phyloP scores from a whole-genome alignment of 2,888 invertebrate genomes.

The Xanthorhoe spadicearia region DNA sequence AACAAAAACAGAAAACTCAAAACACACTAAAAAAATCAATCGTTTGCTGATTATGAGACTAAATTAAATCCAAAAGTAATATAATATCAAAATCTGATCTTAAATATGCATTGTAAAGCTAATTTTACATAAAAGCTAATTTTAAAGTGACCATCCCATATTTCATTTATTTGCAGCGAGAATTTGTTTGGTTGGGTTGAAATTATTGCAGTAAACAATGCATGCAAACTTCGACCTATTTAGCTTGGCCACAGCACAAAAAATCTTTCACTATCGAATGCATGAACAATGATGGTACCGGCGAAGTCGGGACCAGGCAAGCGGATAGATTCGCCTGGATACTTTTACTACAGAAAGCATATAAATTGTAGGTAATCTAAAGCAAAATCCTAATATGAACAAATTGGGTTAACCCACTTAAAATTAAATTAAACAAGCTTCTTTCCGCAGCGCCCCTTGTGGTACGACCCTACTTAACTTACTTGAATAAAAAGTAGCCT shows the following conservation, averaged over 20 bases:
- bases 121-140: not conserved
- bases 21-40: too few relatives aligned
- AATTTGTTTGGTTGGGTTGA: not conserved
- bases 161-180: not conserved
- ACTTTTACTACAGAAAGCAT: constrained; percentile 4
- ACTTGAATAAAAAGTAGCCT: too few relatives aligned
- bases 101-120: not conserved
- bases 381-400: too few relatives aligned
- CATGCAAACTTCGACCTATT: constrained; percentile 12
- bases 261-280: constrained; percentile 25
- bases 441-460: too few relatives aligned
- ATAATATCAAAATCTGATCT: not conserved
- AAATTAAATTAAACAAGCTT: too few relatives aligned
- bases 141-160: not conserved
- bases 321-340: constrained; percentile 32
- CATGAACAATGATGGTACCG: constrained; percentile 23
- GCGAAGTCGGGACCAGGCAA: constrained; percentile 29
- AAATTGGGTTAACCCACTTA: too few relatives aligned
- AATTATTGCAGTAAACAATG: constrained; percentile 3
- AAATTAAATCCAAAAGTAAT: too few relatives aligned
- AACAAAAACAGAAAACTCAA: too few relatives aligned
- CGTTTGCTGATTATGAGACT: too few relatives aligned
- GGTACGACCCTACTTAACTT: too few relatives aligned
- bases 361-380: not conserved
- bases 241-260: constrained; percentile 6